Percentiles rank a stretch among this genome's conserved stretches.
These are phyloP conservation scores for Nephila pilipes DNA, from an alignment of 1,140 invertebrate genomes.

Conservation along the genomic window DNA sequence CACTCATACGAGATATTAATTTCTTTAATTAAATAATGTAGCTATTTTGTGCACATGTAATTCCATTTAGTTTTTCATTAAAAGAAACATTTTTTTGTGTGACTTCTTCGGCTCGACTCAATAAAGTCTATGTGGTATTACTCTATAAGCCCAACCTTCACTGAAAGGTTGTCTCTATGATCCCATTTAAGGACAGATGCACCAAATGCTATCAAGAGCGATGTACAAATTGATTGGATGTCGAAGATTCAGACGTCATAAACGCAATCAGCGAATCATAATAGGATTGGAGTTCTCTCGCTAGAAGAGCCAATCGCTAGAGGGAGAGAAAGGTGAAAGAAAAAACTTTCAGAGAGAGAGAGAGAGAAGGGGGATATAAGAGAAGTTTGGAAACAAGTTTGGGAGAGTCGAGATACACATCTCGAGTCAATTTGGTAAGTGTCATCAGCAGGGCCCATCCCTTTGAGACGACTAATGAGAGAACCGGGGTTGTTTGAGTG, in stretches of 20 bases:
- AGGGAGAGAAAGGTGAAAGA: not conserved
- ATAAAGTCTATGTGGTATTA: no score
- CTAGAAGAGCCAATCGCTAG: not conserved
- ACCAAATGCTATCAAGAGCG: not conserved
- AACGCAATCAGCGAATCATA: slow-evolving; percentile 21
- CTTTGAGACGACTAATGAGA: not conserved
- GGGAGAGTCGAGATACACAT: slow-evolving; percentile 13
- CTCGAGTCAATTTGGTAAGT: slow-evolving; percentile 20
- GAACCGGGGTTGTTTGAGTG: not conserved
- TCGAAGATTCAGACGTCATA: not conserved
- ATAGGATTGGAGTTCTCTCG: not conserved
- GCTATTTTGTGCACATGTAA: no score
- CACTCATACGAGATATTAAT: no score
- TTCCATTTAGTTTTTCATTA: no score
- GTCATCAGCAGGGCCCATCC: not conserved
- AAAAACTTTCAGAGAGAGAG: not conserved
- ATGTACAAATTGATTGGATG: not conserved
- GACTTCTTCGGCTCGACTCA: no score
- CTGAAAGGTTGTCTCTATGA: not conserved
- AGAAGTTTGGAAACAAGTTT: slow-evolving; percentile 15
- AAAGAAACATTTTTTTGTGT: no score
- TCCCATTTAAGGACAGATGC: not conserved
- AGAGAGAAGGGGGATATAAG: not conserved
- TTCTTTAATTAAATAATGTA: no score
- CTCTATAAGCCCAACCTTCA: not conserved